A percentile compares a stretch with the other conserved stretches of the same genome.
Conservation (phyloP, 2,888 invertebrate genomes). For the Bembecia ichneumoniformis region DNA sequence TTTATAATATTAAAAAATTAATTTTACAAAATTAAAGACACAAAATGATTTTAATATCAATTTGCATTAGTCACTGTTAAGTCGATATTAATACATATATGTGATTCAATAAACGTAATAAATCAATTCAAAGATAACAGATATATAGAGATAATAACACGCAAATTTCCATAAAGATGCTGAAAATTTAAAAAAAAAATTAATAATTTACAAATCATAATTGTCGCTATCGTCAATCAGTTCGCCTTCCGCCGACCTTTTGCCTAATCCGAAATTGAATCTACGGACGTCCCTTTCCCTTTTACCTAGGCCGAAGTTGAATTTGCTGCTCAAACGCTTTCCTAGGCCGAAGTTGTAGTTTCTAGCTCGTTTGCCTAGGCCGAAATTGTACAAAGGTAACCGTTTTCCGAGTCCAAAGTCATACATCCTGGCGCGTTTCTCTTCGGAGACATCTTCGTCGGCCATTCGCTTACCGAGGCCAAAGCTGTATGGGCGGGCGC, state of each 20-base stretch:
- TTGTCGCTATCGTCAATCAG: slow-evolving; percentile 7
- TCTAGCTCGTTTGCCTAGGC: slow-evolving; percentile 59
- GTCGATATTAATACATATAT: too few relatives aligned
- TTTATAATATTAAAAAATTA: too few relatives aligned
- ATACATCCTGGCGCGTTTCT: slow-evolving; percentile 53
- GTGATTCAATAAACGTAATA: background rate
- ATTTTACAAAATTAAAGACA: too few relatives aligned
- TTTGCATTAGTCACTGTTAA: too few relatives aligned
- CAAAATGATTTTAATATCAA: too few relatives aligned
- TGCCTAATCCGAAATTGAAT: slow-evolving; percentile 73
- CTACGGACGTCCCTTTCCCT: slow-evolving; percentile 63
- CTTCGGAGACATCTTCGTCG: slow-evolving; percentile 41
- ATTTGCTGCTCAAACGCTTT: slow-evolving; percentile 60
- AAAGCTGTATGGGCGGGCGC: slow-evolving; percentile 77
- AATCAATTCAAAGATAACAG: background rate
- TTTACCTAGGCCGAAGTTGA: slow-evolving; percentile 73
- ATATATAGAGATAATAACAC: slow-evolving; percentile 12
- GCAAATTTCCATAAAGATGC: slow-evolving; percentile 12
- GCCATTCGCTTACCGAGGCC: slow-evolving; percentile 77
- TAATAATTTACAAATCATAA: slow-evolving; percentile 3
- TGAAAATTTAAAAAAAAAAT: slow-evolving; percentile 5
- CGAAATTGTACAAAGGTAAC: slow-evolving; percentile 60
- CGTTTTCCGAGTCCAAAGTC: slow-evolving; percentile 63
- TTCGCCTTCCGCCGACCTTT: slow-evolving; percentile 47
- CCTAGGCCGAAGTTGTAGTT: slow-evolving; percentile 73